These are phyloP conservation scores for Symphodus melops DNA, from an alignment of 2,113 vertebrate genomes.

Conservation along the genomic window DNA sequence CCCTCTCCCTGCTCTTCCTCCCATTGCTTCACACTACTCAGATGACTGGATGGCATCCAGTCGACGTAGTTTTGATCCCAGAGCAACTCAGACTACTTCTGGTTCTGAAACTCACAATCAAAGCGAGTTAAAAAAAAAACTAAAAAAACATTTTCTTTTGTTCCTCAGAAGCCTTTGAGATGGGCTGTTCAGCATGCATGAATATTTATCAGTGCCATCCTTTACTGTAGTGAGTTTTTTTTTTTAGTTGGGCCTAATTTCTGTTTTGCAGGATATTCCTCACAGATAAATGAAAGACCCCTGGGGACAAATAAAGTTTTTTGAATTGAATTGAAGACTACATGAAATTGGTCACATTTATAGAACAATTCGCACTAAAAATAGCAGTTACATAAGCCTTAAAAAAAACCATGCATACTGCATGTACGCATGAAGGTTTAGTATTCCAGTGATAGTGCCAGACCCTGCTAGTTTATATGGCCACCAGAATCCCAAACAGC, in stretches of 20 bases:
- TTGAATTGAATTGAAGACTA: no score
- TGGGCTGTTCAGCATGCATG: background rate
- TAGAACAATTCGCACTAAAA: background rate
- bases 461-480: conserved; percentile 19
- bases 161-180: background rate
- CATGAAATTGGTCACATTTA: background rate
- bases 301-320: no score
- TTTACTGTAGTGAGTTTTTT: background rate
- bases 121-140: background rate
- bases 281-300: background rate
- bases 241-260: background rate
- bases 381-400: conserved; percentile 8
- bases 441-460: conserved; percentile 29
- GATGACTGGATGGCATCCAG: conserved; percentile 41
- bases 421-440: conserved; percentile 10
- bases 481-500: conserved; percentile 63
- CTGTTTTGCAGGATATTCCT: background rate
- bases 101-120: conserved; percentile 26
- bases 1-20: conserved; percentile 35
- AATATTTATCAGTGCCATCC: background rate
- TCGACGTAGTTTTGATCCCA: conserved; percentile 32
- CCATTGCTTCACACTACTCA: conserved; percentile 24
- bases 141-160: no score
- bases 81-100: conserved; percentile 42
- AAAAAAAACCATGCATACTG: background rate